Percentiles rank a stretch among this genome's conserved stretches.
phyloP scores from a whole-genome alignment of 2,888 invertebrate genomes.

The Coenonympha glycerion region DNA sequence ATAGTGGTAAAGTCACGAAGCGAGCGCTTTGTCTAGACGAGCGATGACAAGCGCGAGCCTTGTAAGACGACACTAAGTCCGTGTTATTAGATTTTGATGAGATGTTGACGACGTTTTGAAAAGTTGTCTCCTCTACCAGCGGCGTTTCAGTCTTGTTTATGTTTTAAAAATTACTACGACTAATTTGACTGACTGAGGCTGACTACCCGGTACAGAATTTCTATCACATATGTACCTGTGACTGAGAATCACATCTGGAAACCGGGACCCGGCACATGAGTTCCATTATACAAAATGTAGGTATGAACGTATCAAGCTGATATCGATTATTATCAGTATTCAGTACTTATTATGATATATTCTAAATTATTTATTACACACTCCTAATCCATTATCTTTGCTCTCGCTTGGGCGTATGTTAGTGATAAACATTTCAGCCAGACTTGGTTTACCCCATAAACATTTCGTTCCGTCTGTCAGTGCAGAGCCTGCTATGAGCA shows the following conservation, averaged over 20 bases:
- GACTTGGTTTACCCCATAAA: conserved; percentile 1
- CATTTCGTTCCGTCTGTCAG: conserved; percentile 9
- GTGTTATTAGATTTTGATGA: conserved; percentile 63
- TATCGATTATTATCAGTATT: too few species aligned
- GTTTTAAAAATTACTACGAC: background rate
- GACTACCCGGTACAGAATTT: too few species aligned
- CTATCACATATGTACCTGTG: too few species aligned
- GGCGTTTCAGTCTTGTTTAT: background rate
- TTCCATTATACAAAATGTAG: too few species aligned
- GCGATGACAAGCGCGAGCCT: conserved; percentile 48
- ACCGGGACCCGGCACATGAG: too few species aligned
- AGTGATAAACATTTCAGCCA: conserved; percentile 12
- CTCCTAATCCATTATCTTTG: too few species aligned
- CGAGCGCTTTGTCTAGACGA: conserved; percentile 69
- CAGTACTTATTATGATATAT: too few species aligned
- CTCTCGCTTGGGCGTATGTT: background rate
- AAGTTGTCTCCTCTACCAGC: conserved; percentile 9
- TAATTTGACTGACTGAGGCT: too few species aligned
- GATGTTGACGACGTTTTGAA: conserved; percentile 51
- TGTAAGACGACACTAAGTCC: conserved; percentile 44
- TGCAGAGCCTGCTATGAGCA: background rate
- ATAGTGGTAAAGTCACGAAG: conserved; percentile 69
- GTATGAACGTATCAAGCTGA: too few species aligned
- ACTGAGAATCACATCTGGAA: too few species aligned
- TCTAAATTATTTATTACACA: too few species aligned